Evolutionary conservation across 2,888 invertebrate genomes (phyloP).

Genomic region (Lochmaea crataegi): DNA sequence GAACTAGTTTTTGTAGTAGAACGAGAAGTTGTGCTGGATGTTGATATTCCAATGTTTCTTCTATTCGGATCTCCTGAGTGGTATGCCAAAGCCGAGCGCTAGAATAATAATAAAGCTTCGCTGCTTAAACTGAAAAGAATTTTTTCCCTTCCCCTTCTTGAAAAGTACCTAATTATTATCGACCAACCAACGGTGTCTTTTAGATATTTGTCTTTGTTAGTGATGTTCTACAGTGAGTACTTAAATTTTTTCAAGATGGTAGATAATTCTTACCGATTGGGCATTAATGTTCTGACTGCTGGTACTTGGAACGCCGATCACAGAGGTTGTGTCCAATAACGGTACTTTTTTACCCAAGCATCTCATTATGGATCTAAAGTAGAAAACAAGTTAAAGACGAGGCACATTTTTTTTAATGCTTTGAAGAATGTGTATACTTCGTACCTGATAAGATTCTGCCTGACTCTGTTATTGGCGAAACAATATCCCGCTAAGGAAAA

Average conservation of each 20-base stretch:
- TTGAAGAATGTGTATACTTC: background rate
- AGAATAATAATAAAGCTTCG: too few species aligned
- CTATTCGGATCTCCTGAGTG: constrained; percentile 76
- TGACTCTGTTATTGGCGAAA: constrained; percentile 85
- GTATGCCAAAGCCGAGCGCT: constrained; percentile 86
- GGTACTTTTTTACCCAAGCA: constrained; percentile 88
- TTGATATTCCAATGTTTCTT: constrained; percentile 91
- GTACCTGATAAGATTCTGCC: constrained; percentile 76
- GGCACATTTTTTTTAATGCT: too few species aligned
- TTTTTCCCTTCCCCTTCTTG: too few species aligned
- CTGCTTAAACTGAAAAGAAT: too few species aligned
- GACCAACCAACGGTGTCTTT: too few species aligned
- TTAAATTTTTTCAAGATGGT: too few species aligned
- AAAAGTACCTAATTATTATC: too few species aligned
- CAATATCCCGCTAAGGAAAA: constrained; percentile 90
- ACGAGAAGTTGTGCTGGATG: constrained; percentile 93
- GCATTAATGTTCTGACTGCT: constrained; percentile 82
- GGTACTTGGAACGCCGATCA: constrained; percentile 72
- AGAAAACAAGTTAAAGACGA: constrained; percentile 12
- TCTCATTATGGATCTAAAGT: constrained; percentile 73
- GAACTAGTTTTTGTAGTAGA: constrained; percentile 96
- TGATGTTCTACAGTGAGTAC: too few species aligned
- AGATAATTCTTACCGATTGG: constrained; percentile 66
- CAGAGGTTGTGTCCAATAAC: constrained; percentile 79
- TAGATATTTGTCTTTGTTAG: too few species aligned